Conservation (phyloP, 30 jellyfish, hydroid and myxozoan genomes). For the Aurelia sp. region DNA sequence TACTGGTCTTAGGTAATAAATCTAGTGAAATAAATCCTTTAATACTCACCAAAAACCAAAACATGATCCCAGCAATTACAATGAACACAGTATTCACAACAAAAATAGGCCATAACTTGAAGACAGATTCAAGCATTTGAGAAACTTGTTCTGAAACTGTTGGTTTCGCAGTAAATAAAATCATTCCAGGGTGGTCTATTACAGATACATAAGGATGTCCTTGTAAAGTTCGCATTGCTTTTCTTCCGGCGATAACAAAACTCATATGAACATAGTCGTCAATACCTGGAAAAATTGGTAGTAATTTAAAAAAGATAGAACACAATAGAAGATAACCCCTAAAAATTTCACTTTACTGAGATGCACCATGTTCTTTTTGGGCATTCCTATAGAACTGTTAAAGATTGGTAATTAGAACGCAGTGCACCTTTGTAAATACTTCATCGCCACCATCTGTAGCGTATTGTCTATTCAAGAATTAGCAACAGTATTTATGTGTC, state of each 20-base stretch:
- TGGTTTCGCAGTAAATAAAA: conserved; percentile 38
- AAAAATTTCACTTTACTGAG: too few relatives aligned
- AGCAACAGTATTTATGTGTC: too few relatives aligned
- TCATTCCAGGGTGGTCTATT: conserved; percentile 81
- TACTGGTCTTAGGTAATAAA: too few relatives aligned
- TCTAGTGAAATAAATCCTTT: too few relatives aligned
- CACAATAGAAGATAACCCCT: too few relatives aligned
- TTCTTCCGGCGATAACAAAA: conserved; percentile 62
- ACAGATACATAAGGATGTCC: conserved; percentile 57
- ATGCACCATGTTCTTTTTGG: too few relatives aligned
- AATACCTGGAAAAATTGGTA: conserved; percentile 20
- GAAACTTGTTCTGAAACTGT: conserved; percentile 38
- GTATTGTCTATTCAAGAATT: too few relatives aligned
- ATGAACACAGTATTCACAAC: conserved; percentile 42
- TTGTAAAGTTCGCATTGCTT: conserved; percentile 20
- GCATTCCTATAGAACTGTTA: too few relatives aligned
- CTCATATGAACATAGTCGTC: conserved; percentile 55
- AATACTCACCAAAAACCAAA: conserved; percentile 52
- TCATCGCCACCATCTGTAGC: too few relatives aligned
- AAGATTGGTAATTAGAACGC: too few relatives aligned
- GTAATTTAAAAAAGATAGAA: too few relatives aligned
- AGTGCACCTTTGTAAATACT: too few relatives aligned
- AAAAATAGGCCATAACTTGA: conserved; percentile 66
- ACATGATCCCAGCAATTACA: conserved; percentile 59
- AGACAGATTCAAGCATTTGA: conserved; percentile 14